Conservation (phyloP, 1,140 invertebrate species). For the Solen grandis region DNA sequence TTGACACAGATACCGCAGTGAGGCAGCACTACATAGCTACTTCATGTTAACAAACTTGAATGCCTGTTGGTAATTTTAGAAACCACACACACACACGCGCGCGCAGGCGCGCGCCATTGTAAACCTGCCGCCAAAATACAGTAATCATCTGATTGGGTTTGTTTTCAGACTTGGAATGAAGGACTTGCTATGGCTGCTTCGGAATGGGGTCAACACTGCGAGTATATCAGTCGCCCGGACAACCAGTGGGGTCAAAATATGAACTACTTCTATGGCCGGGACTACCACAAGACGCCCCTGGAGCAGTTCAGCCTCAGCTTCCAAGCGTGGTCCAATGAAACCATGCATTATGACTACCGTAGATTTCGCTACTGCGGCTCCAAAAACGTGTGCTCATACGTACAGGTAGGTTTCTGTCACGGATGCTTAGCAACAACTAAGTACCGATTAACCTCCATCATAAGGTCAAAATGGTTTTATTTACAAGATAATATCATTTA, state of each 20-base stretch:
- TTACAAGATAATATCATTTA: no score
- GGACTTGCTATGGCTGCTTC: conserved; percentile 23
- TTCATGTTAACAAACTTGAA: no score
- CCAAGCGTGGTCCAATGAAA: conserved; percentile 38
- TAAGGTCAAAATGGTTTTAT: no score
- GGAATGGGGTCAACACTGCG: conserved; percentile 34
- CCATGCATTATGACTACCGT: conserved; percentile 44
- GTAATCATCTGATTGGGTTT: no score
- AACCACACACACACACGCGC: no score
- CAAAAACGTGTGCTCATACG: conserved; percentile 49
- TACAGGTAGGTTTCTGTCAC: conserved; percentile 41
- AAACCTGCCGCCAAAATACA: no score
- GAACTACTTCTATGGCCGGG: conserved; percentile 40
- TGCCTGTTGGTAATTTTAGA: no score
- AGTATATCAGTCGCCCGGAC: conserved; percentile 44
- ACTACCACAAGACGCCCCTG: conserved; percentile 26
- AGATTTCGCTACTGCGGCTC: conserved; percentile 36
- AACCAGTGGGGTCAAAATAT: conserved; percentile 56
- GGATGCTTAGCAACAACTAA: no score
- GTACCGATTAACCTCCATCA: no score
- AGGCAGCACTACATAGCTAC: no score
- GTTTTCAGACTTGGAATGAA: conserved; percentile 46
- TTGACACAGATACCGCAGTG: no score
- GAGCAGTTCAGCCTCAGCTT: conserved; percentile 39
- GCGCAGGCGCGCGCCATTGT: no score